Evolutionary conservation across 1,140 invertebrate genomes (phyloP).

Genomic region (Brachystomella parvula): DNA sequence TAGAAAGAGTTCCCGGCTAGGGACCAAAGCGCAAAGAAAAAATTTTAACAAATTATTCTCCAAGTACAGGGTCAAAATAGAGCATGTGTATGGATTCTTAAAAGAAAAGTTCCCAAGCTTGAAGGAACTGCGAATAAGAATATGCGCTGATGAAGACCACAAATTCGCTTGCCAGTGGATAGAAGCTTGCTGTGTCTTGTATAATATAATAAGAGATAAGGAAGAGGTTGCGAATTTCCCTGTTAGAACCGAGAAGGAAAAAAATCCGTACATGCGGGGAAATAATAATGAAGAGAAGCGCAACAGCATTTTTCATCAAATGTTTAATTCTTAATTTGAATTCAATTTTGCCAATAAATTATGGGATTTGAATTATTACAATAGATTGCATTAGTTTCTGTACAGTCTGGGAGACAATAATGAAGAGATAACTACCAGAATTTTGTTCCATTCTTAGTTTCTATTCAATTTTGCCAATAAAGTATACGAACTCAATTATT

Average conservation of each 20-base stretch:
- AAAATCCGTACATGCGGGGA: background rate
- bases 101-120: slow-evolving; percentile 16
- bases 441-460: background rate
- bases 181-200: slow-evolving; percentile 13
- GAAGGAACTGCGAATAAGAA: slow-evolving; percentile 12
- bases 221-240: background rate
- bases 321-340: background rate
- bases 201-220: slow-evolving; percentile 12
- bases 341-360: background rate
- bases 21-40: background rate
- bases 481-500: background rate
- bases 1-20: background rate
- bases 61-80: slow-evolving; percentile 9
- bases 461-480: background rate
- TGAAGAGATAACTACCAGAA: background rate
- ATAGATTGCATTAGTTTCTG: too few species aligned
- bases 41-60: background rate
- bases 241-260: background rate
- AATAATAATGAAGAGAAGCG: too few species aligned
- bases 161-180: slow-evolving; percentile 21
- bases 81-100: slow-evolving; percentile 6
- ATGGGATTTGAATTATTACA: background rate
- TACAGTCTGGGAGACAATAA: background rate
- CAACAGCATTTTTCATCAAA: too few species aligned
- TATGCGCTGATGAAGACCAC: background rate